Percentiles rank a stretch among this genome's conserved stretches.
Evolutionary conservation across 2,888 invertebrate genomes (phyloP).

Genomic region (Cryptosula pallasiana): DNA sequence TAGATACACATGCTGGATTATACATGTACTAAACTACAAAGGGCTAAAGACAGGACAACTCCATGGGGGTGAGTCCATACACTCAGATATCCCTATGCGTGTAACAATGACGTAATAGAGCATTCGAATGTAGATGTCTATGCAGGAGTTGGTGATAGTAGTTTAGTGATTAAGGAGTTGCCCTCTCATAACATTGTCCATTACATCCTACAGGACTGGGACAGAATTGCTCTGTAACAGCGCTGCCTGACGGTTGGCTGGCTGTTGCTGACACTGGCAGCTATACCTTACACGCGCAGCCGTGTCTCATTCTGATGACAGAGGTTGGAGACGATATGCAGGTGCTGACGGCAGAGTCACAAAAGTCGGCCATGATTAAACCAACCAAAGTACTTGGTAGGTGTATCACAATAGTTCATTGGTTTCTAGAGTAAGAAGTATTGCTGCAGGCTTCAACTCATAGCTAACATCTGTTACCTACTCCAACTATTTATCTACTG

Average conservation of each 20-base stretch:
- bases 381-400: not conserved
- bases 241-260: not conserved
- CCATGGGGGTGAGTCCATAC: too few species aligned
- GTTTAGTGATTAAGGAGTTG: too few species aligned
- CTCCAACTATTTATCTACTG: too few species aligned
- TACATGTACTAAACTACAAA: not conserved
- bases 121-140: too few species aligned
- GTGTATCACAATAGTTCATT: not conserved
- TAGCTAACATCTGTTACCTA: too few species aligned
- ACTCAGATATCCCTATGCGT: too few species aligned
- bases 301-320: not conserved
- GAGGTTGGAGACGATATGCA: not conserved
- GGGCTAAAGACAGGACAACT: too few species aligned
- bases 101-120: too few species aligned
- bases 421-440: too few species aligned
- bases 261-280: constrained; percentile 7
- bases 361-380: not conserved
- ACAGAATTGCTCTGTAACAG: not conserved
- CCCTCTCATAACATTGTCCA: too few species aligned
- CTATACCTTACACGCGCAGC: not conserved
- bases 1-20: not conserved
- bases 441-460: too few species aligned
- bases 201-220: constrained; percentile 1
- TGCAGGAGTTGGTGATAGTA: too few species aligned
- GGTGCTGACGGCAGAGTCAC: not conserved